Percentiles rank a stretch among this genome's conserved stretches.
These are phyloP conservation scores for Seladonia tumulorum DNA, from an alignment of 2,888 invertebrate genomes.

Conservation along the genomic window DNA sequence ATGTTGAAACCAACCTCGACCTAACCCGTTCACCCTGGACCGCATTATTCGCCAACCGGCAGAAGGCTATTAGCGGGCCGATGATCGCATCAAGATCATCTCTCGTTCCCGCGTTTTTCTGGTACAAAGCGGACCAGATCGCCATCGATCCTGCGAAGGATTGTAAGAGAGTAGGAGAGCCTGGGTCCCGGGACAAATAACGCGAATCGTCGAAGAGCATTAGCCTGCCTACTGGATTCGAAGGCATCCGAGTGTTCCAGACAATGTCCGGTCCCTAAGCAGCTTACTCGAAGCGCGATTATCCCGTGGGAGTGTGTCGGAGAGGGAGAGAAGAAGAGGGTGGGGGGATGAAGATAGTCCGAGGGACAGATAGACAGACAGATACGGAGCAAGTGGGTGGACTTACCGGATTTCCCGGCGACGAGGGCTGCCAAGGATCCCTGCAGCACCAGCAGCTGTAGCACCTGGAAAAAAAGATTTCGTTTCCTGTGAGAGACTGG, in stretches of 20 bases:
- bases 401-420: constrained; percentile 58
- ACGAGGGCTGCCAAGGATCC: constrained; percentile 45
- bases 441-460: constrained; percentile 49
- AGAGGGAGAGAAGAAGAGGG: constrained; percentile 22
- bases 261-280: constrained; percentile 46
- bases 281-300: constrained; percentile 56
- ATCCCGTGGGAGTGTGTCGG: constrained; percentile 26
- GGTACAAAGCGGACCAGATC: background rate
- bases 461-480: constrained; percentile 63
- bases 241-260: constrained; percentile 11
- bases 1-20: background rate
- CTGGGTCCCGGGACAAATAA: constrained; percentile 30
- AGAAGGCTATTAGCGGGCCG: background rate
- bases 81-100: background rate
- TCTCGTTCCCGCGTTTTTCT: background rate
- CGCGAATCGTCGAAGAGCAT: constrained; percentile 46
- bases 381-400: background rate
- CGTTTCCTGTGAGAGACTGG: constrained; percentile 23
- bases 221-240: constrained; percentile 36
- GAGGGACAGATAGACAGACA: background rate
- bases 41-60: constrained; percentile 1
- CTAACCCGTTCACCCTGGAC: background rate
- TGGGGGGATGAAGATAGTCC: background rate
- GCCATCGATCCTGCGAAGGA: background rate
- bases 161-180: background rate